Percentiles rank a stretch among this genome's conserved stretches.
phyloP scores from a whole-genome alignment of 2,797 vertebrate genomes.

The Lepilemur septentrionalis region DNA sequence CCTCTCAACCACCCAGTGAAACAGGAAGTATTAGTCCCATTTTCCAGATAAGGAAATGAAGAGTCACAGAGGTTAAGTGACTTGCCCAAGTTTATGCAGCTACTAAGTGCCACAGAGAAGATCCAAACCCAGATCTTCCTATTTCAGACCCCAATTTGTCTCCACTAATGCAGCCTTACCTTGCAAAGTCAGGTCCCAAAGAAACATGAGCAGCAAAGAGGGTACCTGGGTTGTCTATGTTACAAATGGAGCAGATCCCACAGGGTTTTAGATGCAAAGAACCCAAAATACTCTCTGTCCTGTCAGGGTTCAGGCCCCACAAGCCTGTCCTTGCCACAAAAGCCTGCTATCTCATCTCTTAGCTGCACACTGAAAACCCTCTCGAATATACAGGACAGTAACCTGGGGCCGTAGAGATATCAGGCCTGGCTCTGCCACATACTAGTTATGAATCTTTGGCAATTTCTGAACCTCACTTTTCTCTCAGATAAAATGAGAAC shows the following conservation, averaged over 20 bases:
- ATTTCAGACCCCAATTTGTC: not conserved
- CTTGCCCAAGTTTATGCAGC: not conserved
- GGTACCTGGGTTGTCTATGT: rapidly evolving
- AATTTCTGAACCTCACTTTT: not conserved
- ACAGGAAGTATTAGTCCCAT: constrained; percentile 52
- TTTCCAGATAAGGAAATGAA: constrained; percentile 58
- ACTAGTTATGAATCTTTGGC: not conserved
- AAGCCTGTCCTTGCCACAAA: not conserved
- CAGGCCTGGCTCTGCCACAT: not conserved
- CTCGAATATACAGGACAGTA: not conserved
- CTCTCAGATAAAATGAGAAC: not conserved
- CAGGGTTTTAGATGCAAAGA: not conserved
- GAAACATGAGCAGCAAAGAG: not conserved
- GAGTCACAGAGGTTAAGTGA: not conserved
- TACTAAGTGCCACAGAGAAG: not conserved
- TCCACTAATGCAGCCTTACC: not conserved
- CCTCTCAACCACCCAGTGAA: not conserved
- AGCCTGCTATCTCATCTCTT: not conserved
- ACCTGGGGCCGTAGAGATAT: not conserved
- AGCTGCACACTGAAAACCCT: not conserved
- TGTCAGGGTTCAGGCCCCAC: not conserved
- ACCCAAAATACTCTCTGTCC: not conserved
- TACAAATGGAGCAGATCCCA: not conserved
- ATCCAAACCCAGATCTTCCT: not conserved
- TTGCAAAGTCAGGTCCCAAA: not conserved